phyloP scores from a whole-genome alignment of 2,113 vertebrate genomes.

The Carollia perspicillata region DNA sequence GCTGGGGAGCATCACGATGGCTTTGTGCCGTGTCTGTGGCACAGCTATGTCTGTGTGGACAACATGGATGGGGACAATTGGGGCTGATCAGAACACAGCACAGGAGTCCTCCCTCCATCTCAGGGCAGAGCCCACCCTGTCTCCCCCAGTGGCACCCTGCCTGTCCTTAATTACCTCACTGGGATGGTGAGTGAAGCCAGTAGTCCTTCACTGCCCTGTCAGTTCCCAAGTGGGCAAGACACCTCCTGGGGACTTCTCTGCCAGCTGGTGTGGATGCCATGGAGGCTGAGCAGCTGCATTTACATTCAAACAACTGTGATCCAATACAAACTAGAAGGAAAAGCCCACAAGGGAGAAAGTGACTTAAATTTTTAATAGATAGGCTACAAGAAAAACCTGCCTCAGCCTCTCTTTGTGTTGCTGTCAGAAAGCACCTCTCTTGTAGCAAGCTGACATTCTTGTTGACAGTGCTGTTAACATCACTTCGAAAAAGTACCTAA shows the following conservation, averaged over 20 bases:
- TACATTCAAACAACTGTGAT: not conserved
- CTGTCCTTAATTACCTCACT: not conserved
- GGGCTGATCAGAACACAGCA: not conserved
- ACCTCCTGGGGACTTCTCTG: not conserved
- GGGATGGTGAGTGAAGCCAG: not conserved
- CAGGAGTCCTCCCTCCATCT: not conserved
- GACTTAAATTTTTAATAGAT: constrained; percentile 49
- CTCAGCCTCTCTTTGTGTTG: constrained; percentile 45
- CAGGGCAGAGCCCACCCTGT: not conserved
- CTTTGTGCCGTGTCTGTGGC: not conserved
- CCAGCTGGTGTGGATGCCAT: not conserved
- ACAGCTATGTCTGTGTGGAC: not conserved
- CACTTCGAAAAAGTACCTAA: constrained; percentile 35
- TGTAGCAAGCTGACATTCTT: constrained; percentile 28
- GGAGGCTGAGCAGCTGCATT: not conserved
- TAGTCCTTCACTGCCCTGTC: not conserved
- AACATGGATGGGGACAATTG: not conserved
- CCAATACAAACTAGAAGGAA: not conserved
- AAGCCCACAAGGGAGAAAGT: constrained; percentile 32
- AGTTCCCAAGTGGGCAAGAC: not conserved
- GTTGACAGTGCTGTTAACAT: not conserved
- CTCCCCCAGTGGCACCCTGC: not conserved
- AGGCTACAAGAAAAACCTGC: constrained; percentile 42
- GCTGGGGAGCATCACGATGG: not conserved
- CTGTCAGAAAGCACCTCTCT: constrained; percentile 52